Evolutionary conservation across 2,113 vertebrate genomes (phyloP), one percentile per base, ranked within the genome.

Genomic region (Aepyceros melampus): DNA sequence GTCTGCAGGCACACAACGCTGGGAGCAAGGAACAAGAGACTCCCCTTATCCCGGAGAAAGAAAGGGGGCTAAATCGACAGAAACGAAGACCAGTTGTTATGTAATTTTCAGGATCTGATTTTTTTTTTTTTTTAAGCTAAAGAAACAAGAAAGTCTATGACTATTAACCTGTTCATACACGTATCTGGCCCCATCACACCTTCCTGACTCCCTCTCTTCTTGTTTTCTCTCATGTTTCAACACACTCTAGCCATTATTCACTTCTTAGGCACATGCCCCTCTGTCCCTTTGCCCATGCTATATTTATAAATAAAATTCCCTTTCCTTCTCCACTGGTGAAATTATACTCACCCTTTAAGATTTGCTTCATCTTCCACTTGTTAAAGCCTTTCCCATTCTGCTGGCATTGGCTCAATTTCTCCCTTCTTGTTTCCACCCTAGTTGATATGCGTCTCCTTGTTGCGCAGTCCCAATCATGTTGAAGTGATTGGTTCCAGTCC

Each of bases 231-330:
- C 40, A 1, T 8, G 2, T 17, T 25, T 45, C 55, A 23, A 9
- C 45, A 55, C 8, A 19, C 16, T 36, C 4, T 0, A 25, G 25
- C 78, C 36, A 3, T 19, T n/a, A 23, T 31, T 47, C 2, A 19
- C 0, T 6, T 82, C 31, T 47, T 33, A 3, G 3, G 76, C 9
- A 31, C 2, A 0, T 31, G 33, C 12, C 11, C 11, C 27, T 10
- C 7, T 49, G 67, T 71, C 16, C n/a, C 40, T 91, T 56, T 43
- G 56, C 62, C 7, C 12, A 43, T 2, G 1, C n/a, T 55, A 0
- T n/a, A 0, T 40, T 79, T 14, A 2, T 33, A n/a, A 47, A 3
- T 43, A 40, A 43, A 95, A 47, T 29, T 4, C 13, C 15, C 14
- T 84, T 76, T 89, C 17, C 40, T 79, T 78, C 71, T 49, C n/a